Conservation (phyloP, 2,113 vertebrate species). For the Dunckerocampus dactyliophorus region DNA sequence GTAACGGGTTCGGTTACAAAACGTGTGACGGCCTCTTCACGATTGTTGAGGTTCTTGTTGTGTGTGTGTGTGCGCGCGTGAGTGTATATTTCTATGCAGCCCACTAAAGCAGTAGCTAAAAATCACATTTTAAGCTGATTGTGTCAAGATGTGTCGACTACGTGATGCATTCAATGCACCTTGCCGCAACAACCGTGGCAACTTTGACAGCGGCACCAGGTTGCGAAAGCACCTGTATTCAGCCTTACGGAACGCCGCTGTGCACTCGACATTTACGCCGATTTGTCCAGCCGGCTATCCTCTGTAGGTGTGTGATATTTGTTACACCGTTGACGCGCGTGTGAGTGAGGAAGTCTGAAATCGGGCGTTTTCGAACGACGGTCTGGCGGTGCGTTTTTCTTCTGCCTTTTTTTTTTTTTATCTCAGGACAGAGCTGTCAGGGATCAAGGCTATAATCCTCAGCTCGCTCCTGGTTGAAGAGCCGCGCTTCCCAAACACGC, state of each 20-base stretch:
- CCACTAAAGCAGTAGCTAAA: neutral
- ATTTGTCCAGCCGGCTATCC: neutral
- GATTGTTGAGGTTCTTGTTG: neutral
- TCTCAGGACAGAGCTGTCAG: neutral
- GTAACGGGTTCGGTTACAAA: slow-evolving; percentile 58
- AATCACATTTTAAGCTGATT: neutral
- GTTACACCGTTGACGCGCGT: neutral
- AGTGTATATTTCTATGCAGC: neutral
- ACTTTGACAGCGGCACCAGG: neutral
- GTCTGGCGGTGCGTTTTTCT: neutral
- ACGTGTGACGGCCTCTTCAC: slow-evolving; percentile 9
- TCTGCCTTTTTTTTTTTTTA: neutral
- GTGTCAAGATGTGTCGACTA: neutral
- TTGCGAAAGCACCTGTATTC: neutral
- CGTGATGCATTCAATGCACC: neutral
- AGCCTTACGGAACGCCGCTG: no score
- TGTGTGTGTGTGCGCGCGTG: neutral
- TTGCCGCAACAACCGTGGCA: neutral
- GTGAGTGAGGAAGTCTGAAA: neutral
- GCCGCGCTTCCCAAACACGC: slow-evolving; percentile 3
- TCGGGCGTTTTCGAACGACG: neutral
- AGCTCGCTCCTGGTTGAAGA: neutral
- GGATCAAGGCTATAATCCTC: slow-evolving; percentile 19
- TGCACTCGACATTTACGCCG: neutral
- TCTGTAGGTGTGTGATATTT: no score